Percentiles rank a stretch among this genome's conserved stretches.
Conservation (phyloP, 2,113 vertebrate genomes). For the Bujurquina vittata region DNA sequence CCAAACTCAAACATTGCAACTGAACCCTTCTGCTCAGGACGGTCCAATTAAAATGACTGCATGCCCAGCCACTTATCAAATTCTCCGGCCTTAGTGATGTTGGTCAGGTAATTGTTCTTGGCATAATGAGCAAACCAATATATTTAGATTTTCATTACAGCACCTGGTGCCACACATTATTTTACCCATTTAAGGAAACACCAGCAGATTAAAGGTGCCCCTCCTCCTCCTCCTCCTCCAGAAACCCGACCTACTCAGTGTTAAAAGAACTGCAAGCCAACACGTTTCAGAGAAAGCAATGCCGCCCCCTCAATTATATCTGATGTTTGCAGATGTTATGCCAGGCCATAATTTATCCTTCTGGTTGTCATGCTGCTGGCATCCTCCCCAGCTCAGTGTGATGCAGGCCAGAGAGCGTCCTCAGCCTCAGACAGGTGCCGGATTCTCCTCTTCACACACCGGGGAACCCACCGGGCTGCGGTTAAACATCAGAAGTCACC, state of each 20-base stretch:
- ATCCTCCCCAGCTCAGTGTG: neutral
- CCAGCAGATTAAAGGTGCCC: neutral
- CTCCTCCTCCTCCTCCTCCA: neutral
- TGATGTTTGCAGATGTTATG: constrained; percentile 25
- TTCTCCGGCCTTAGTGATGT: constrained; percentile 16
- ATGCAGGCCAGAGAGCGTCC: constrained; percentile 2
- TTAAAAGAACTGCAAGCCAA: neutral
- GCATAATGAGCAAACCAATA: constrained; percentile 2
- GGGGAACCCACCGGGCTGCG: neutral
- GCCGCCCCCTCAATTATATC: neutral
- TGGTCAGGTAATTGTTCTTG: constrained; percentile 4
- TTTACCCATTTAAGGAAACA: neutral
- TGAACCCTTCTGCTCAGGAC: constrained; percentile 22
- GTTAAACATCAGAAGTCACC: neutral
- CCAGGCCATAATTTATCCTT: neutral
- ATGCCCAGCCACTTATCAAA: constrained; percentile 27
- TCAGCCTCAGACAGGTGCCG: rapidly evolving
- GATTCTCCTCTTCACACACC: neutral
- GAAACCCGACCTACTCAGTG: neutral
- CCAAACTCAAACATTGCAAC: constrained; percentile 23
- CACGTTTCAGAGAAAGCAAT: neutral
- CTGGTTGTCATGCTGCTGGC: neutral
- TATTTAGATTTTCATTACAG: constrained; percentile 3
- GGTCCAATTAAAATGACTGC: constrained; percentile 5
- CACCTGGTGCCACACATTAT: neutral